phyloP scores from a whole-genome alignment of 1,140 invertebrate genomes.

The Aplysia californica region DNA sequence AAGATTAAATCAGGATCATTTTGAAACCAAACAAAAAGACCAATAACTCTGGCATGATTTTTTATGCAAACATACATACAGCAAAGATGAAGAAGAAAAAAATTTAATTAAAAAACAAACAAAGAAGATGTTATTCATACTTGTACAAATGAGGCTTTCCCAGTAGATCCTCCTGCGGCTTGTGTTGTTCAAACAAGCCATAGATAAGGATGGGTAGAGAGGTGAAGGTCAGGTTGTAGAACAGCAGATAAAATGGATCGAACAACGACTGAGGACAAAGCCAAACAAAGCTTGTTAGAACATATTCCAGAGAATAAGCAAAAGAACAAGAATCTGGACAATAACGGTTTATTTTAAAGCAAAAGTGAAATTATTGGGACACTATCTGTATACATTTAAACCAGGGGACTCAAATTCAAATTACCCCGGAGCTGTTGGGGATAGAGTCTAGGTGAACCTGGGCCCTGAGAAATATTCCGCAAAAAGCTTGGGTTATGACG shows the following conservation, averaged over 20 bases:
- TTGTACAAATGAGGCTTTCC: slow-evolving; percentile 78
- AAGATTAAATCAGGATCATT: too few species aligned
- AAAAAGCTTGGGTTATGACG: too few species aligned
- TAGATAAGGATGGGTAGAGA: slow-evolving; percentile 64
- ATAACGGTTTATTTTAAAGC: neutral
- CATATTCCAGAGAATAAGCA: neutral
- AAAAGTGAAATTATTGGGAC: neutral
- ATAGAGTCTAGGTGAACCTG: too few species aligned
- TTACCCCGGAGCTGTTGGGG: neutral
- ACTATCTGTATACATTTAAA: neutral
- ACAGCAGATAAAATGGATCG: slow-evolving; percentile 62
- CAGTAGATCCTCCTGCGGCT: slow-evolving; percentile 74
- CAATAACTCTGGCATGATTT: too few species aligned
- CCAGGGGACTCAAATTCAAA: neutral
- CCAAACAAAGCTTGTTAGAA: neutral
- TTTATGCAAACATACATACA: too few species aligned
- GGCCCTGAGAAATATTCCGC: too few species aligned
- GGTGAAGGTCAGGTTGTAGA: slow-evolving; percentile 66
- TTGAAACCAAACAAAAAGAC: too few species aligned
- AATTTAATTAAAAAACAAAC: too few species aligned
- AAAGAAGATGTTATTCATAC: too few species aligned
- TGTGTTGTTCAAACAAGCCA: slow-evolving; percentile 91
- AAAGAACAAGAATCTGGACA: neutral
- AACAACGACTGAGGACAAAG: slow-evolving; percentile 60
- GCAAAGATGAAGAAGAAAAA: too few species aligned